These are phyloP conservation scores for Chrysotoxum bicinctum DNA, from an alignment of 2,888 invertebrate species.

Conservation along the genomic window DNA sequence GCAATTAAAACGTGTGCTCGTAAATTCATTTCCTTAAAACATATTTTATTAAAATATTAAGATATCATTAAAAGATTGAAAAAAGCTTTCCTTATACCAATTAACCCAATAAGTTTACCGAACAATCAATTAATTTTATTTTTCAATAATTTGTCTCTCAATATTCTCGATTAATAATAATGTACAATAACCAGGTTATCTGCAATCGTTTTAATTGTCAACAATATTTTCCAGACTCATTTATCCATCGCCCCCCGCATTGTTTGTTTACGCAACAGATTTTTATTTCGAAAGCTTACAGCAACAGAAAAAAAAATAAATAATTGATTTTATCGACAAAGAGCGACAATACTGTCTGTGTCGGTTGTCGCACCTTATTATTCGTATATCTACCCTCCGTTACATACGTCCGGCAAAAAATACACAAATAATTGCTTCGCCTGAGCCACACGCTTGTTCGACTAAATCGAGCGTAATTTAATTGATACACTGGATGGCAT, in stretches of 20 bases:
- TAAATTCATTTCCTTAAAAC: no score
- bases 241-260: conserved; percentile 16
- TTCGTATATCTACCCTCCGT: neutral
- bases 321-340: conserved; percentile 50
- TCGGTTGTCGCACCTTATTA: neutral
- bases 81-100: neutral
- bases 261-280: conserved; percentile 59
- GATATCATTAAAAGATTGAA: neutral
- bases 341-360: neutral
- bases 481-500: conserved; percentile 48
- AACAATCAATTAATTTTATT: neutral
- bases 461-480: conserved; percentile 67
- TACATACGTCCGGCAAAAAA: neutral
- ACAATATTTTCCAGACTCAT: conserved; percentile 37
- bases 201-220: conserved; percentile 50
- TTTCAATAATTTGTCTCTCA: conserved; percentile 11
- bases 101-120: neutral
- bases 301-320: neutral
- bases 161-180: neutral
- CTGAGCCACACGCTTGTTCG: conserved; percentile 62
- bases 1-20: no score
- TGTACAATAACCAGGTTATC: conserved; percentile 29
- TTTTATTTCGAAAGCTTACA: conserved; percentile 25
- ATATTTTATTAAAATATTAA: neutral
- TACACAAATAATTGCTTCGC: neutral